Conservation (phyloP, 1,140 invertebrate genomes). For the Arion vulgaris region DNA sequence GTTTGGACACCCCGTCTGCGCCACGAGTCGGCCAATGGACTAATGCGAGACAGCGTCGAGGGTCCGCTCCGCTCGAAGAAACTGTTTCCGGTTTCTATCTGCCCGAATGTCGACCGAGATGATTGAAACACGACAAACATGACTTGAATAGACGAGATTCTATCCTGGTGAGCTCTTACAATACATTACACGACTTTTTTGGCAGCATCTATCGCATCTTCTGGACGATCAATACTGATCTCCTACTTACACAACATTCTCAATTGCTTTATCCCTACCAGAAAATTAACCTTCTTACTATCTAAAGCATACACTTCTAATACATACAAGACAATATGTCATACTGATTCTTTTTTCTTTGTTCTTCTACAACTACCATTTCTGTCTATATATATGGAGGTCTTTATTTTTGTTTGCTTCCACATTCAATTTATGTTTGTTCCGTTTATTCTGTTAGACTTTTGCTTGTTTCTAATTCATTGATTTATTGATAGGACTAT, state of each 20-base stretch:
- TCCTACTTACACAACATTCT: not conserved
- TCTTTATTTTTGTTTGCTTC: too few species aligned
- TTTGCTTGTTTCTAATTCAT: too few species aligned
- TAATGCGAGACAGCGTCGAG: conserved; percentile 15
- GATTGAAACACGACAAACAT: conserved; percentile 36
- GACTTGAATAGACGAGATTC: conserved; percentile 21
- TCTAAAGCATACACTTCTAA: not conserved
- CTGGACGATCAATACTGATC: not conserved
- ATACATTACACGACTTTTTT: conserved; percentile 1
- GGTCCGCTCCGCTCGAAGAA: conserved; percentile 17
- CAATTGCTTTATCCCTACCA: not conserved
- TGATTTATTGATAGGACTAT: too few species aligned
- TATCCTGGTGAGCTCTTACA: not conserved
- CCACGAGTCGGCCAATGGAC: conserved; percentile 21
- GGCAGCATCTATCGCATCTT: not conserved
- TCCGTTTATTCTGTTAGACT: too few species aligned
- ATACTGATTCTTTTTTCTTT: not conserved
- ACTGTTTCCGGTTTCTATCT: conserved; percentile 26
- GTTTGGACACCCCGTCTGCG: conserved; percentile 9
- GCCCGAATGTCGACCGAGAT: not conserved
- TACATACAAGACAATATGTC: not conserved
- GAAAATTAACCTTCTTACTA: not conserved
- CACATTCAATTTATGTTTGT: too few species aligned
- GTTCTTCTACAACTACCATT: not conserved
- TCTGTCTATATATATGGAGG: too few species aligned